These are phyloP conservation scores for Dysmachus trigonus DNA, from an alignment of 2,888 invertebrate genomes.

Conservation along the genomic window DNA sequence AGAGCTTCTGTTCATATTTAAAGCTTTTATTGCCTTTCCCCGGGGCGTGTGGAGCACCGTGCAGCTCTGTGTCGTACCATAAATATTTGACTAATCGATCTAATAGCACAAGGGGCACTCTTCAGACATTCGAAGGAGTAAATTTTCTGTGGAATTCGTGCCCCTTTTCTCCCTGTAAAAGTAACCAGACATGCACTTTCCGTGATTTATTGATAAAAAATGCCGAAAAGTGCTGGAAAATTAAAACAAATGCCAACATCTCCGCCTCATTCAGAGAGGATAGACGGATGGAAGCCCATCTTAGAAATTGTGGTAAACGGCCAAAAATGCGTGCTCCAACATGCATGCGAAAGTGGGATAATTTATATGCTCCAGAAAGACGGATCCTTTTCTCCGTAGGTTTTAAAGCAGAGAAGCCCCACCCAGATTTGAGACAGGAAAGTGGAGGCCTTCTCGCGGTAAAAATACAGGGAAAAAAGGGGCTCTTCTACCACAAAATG, in stretches of 20 bases:
- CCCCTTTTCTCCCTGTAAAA: not conserved
- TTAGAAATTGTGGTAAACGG: slow-evolving; percentile 25
- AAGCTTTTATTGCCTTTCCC: slow-evolving; percentile 10
- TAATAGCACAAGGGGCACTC: slow-evolving; percentile 40
- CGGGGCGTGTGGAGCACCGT: not conserved
- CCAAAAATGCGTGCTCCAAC: slow-evolving; percentile 15
- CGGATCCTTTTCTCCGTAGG: not conserved
- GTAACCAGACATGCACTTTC: slow-evolving; percentile 11
- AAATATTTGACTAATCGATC: slow-evolving; percentile 49
- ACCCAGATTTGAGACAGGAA: not conserved
- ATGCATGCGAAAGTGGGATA: slow-evolving; percentile 23
- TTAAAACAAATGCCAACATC: slow-evolving; percentile 36
- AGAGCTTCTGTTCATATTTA: slow-evolving; percentile 11
- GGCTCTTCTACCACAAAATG: not conserved
- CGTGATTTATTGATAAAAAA: slow-evolving; percentile 34
- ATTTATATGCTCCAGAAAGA: slow-evolving; percentile 4
- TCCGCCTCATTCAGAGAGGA: not conserved
- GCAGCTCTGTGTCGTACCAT: slow-evolving; percentile 42
- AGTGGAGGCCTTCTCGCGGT: not conserved
- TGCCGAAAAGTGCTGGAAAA: slow-evolving; percentile 28
- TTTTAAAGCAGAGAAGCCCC: not conserved
- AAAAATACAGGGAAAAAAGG: not conserved
- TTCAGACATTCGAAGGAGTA: not conserved
- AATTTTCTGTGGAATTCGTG: not conserved
- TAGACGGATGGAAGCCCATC: slow-evolving; percentile 21